Evolutionary conservation across 2,113 vertebrate genomes (phyloP).

Genomic region (Sinocyclocheilus grahami): DNA sequence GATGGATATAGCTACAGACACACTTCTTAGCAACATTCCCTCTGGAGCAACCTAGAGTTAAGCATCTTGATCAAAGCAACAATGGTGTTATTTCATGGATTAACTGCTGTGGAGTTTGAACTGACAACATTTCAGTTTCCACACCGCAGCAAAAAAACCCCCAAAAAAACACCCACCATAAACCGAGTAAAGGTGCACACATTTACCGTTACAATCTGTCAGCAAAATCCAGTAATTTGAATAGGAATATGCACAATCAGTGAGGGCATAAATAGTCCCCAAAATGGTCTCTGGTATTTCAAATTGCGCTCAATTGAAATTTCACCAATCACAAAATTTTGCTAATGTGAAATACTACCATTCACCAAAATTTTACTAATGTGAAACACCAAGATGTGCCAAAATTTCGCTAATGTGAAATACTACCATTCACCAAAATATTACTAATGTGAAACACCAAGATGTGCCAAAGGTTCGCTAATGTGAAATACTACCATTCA

Average conservation of each 20-base stretch:
- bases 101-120: not conserved
- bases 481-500: not conserved
- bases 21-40: not conserved
- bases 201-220: not conserved
- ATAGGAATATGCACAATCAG: not conserved
- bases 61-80: not conserved
- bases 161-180: not conserved
- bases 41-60: not conserved
- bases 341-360: not conserved
- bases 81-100: not conserved
- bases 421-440: not conserved
- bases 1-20: not conserved
- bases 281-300: not conserved
- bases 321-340: not conserved
- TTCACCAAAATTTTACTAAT: rapidly evolving
- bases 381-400: not conserved
- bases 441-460: not conserved
- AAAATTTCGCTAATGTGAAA: not conserved
- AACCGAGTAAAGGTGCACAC: not conserved
- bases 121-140: constrained; percentile 1
- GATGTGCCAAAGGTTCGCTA: not conserved
- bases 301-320: not conserved
- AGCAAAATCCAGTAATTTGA: not conserved
- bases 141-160: not conserved
- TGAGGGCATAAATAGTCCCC: not conserved